Evolutionary conservation across 2,797 vertebrate species (phyloP).

Genomic region (Odontamblyopus rebecca): DNA sequence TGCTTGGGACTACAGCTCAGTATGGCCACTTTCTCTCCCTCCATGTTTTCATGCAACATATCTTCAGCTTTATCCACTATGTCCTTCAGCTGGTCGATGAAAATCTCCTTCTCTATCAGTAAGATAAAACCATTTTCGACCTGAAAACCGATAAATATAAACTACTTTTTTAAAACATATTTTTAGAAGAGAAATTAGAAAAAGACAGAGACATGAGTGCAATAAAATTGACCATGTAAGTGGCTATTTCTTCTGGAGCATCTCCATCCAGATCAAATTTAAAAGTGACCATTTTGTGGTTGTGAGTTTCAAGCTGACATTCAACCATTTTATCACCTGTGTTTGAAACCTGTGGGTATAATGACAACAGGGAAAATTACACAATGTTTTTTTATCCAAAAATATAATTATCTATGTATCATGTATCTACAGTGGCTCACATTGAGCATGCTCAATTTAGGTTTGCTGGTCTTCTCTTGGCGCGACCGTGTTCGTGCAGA

Average conservation of each 20-base stretch:
- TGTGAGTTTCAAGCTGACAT: slow-evolving; percentile 97
- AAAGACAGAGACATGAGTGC: neutral
- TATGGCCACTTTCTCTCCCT: slow-evolving; percentile 83
- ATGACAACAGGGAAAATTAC: neutral
- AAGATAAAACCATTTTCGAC: slow-evolving; percentile 97
- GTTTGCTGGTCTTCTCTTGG: slow-evolving; percentile 90
- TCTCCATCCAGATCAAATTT: slow-evolving; percentile 98
- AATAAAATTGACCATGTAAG: slow-evolving; percentile 86
- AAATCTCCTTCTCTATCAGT: slow-evolving; percentile 90
- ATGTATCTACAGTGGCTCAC: slow-evolving; percentile 71
- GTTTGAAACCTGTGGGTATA: slow-evolving; percentile 62
- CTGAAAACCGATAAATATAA: slow-evolving; percentile 64
- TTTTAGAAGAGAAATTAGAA: neutral
- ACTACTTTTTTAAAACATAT: neutral
- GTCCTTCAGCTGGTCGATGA: slow-evolving; percentile 98
- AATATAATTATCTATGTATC: neutral
- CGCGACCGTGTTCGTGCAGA: slow-evolving; percentile 91
- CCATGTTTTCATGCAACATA: slow-evolving; percentile 92
- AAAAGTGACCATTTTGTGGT: slow-evolving; percentile 99
- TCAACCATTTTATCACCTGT: slow-evolving; percentile 99
- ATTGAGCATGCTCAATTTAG: slow-evolving; percentile 95
- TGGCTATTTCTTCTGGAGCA: slow-evolving; percentile 94
- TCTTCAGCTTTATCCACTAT: slow-evolving; percentile 99
- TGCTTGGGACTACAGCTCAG: slow-evolving; percentile 84
- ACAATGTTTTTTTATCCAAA: neutral